Evolutionary conservation across 2,888 invertebrate species (phyloP), one percentile per base, ranked within the genome.

Genomic region (Dorcus hopei): DNA sequence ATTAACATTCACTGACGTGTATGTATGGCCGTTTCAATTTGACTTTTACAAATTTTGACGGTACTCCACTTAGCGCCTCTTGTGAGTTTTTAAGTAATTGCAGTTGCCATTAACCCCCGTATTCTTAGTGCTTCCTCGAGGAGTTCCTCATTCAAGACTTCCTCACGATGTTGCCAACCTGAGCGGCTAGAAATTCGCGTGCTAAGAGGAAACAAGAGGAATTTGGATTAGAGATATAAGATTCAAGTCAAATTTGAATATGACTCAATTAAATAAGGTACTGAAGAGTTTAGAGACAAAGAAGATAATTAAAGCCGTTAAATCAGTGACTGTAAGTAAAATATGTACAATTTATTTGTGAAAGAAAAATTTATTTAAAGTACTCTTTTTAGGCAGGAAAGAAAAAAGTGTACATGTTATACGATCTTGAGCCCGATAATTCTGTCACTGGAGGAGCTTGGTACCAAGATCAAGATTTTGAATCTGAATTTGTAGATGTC

Each of bases 391-490:
- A 93, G 87, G 95, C 95, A 4, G 90, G 93, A 56, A 97, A 95
- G 77, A 97, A 96, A 77, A 97, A 96, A 79, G 94, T 97, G 0
- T 99, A 97, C 73, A 98, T 99, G 95, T 80, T 99, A 0, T 97
- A 88, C 71, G 90, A 96, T 75, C 80, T 98, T 62, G 95, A 97
- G 78, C 97, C 98, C 16, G 97, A 98, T 76, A 86, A 90, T 64
- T 90, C 96, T 0, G 87, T 99, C 45, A 97, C 97, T 19, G 99
- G 99, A 9, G 99, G 99, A 9, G 93, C 96, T 3, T 98, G 96
- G 95, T 98, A 97, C 77, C 94, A 94, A 76, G 95, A 95, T 79
- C 95, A 97, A 79, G 97, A 97, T 71, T 97, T 99, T 81, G 99
- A 99, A 74, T 91, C 94, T 0, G 97, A 98, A 79, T 97, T 98